Evolutionary conservation across 2,113 vertebrate species (phyloP).

Genomic region (Phalacrocorax brasilianus): DNA sequence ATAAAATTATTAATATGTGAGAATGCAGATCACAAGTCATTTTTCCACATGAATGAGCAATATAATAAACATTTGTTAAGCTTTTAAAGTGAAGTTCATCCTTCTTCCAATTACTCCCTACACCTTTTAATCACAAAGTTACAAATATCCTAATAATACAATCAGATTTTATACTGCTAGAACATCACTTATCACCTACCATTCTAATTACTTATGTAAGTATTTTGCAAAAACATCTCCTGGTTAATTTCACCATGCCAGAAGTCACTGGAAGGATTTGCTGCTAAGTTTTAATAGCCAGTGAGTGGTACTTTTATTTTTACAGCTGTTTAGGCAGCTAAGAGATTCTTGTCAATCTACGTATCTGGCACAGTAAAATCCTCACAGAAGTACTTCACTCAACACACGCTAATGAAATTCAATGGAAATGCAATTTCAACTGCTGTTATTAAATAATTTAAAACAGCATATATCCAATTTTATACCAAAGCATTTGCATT

Average conservation of each 20-base stretch:
- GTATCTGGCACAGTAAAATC: not conserved
- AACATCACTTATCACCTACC: not conserved
- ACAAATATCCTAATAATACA: not conserved
- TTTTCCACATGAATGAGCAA: not conserved
- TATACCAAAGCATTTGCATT: not conserved
- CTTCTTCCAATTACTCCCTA: not conserved
- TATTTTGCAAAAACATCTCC: not conserved
- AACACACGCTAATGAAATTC: not conserved
- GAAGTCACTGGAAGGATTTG: not conserved
- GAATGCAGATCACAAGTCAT: not conserved
- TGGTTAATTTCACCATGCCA: not conserved
- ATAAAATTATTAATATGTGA: not conserved
- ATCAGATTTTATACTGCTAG: not conserved
- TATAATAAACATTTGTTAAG: not conserved
- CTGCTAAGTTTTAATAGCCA: not conserved
- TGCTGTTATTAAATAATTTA: not conserved
- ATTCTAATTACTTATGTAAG: not conserved
- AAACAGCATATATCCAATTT: not conserved
- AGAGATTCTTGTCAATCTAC: not conserved
- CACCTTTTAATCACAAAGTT: not conserved
- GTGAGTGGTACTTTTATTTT: constrained; percentile 40
- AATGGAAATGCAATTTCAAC: not conserved
- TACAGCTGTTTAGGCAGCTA: constrained; percentile 37
- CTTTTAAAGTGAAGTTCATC: not conserved
- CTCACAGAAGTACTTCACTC: not conserved